phyloP scores from a whole-genome alignment of 2,113 vertebrate species.

The Phasianus colchicus region DNA sequence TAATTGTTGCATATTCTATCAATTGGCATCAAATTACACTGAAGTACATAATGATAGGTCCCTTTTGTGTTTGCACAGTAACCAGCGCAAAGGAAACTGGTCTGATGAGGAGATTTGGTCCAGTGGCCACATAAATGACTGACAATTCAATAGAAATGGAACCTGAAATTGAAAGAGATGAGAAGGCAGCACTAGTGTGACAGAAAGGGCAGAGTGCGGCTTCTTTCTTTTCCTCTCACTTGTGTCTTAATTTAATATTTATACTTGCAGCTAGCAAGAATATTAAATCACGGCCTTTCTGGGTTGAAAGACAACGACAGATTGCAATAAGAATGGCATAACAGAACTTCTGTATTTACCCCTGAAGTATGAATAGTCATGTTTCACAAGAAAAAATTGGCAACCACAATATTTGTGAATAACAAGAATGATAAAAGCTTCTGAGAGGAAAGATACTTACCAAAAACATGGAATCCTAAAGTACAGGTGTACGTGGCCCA shows the following conservation, averaged over 20 bases:
- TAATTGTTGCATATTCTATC: background rate
- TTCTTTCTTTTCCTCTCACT: conserved; percentile 1
- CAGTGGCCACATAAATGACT: background rate
- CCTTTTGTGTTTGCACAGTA: background rate
- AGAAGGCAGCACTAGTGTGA: background rate
- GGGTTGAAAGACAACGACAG: conserved; percentile 58
- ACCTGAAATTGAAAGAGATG: background rate
- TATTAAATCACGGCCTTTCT: conserved; percentile 26
- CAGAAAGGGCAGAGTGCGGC: background rate
- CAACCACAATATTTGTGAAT: conserved; percentile 36
- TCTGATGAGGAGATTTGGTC: background rate
- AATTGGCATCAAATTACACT: background rate
- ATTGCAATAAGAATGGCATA: conserved; percentile 53
- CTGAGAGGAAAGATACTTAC: conserved; percentile 73
- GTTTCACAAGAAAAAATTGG: conserved; percentile 17
- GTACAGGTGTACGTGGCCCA: conserved; percentile 94
- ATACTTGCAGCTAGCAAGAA: conserved; percentile 16
- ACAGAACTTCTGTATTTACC: conserved; percentile 50
- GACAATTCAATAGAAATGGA: background rate
- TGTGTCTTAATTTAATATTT: background rate
- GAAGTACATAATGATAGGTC: background rate
- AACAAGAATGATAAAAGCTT: background rate
- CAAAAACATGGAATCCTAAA: conserved; percentile 95
- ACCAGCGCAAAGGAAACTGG: background rate
- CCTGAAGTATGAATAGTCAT: conserved; percentile 51